Evolutionary conservation across 1,140 invertebrate genomes (phyloP), one percentile per base, ranked within the genome.

Genomic region (Zophobas morio): DNA sequence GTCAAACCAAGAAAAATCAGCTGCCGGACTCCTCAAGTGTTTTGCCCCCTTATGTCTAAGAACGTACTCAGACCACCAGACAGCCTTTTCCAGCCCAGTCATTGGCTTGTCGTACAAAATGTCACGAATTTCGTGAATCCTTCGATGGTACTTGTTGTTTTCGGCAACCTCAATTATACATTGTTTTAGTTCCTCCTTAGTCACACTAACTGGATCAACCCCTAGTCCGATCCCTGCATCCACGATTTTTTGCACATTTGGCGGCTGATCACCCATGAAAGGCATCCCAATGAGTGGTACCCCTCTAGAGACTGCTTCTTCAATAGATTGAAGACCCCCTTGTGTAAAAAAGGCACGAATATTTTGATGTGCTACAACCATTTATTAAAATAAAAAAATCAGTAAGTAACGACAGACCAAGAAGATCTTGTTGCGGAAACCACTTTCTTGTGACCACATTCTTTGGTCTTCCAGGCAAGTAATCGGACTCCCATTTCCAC

Each of bases 371-470:
- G 78, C 87, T 87, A 57, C 1, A 66, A 35, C 20, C 20, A 20
- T 20, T 20, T 20, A 20, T 20, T 20, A 73, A 36, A 51, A 40
- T 3, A 6, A 49, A 49, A 54, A 20, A 20, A 20, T 20, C 20
- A 20, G 20, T 20, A 20, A 20, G 20, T 20, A 20, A 20, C 20
- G 20, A 20, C 20, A 20, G 20, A 53, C 33, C 34, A 35, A 93
- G 83, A 77, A 93, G 87, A 81, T 92, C 92, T 70, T 90, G 90
- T 81, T 95, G 93, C 0, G 93, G 93, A 1, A 93, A 82, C 93
- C 93, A 94, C 56, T 90, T 89, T 34, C 86, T 87, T 0, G 91
- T 83, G 63, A 90, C 86, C 0, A 95, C 86, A 86, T 94, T 94
- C 0, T 86, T 80, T 0, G 90, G 87, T 76, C 90, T 88, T 37